Base-by-base conservation (phyloP, 2,113 vertebrate species). In the Gorilla gorilla region DNA sequence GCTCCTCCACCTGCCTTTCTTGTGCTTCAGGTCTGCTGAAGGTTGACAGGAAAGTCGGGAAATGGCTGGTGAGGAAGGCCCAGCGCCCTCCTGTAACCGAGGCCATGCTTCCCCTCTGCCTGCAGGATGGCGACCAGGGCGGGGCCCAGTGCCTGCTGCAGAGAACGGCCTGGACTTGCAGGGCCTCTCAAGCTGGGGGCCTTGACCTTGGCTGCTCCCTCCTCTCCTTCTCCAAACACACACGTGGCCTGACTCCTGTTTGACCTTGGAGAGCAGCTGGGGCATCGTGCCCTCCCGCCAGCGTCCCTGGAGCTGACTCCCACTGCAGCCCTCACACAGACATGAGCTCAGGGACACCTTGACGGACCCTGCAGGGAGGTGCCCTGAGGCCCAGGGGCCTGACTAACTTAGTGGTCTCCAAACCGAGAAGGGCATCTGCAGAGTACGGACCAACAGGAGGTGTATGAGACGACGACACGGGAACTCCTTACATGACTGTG, bases 101-200 rank as follows among this genome's bases (percentile, higher is more conserved):
- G 1, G 14, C 66, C 23, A 13, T 8, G 2, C 43, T 5, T 5
- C 40, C 57, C 38, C 50, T 45, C 75, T 55, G 40, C 11, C 1
- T 11, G 17, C 52, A 80, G 8, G 8, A 18, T 0, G 25, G 30
- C 3, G 12, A 66, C 0, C 1, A 55, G 8, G 27, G 35, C 4
- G 38, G 8, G 25, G 30, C 14, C 40, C 57, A 5, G 25, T 3
- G 32, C 38, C 50, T n/a, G 35, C 45, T 0, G 16, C 52, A 23
- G 87, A 88, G 50, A n/a, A 27, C 13, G 6, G 17, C 59, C 11
- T 6, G 10, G 25, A 83, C 17, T 6, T 5, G 4, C 5, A 18
- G 11, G 22, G 32, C 38, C 75, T 50, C 68, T 75, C 4, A 8
- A 5, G 17, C 11, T 17, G 43, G 40, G 30, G 16, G 5, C 10